Base-by-base conservation (phyloP, 2,888 invertebrate species). In the Drosophila mercatorum region DNA sequence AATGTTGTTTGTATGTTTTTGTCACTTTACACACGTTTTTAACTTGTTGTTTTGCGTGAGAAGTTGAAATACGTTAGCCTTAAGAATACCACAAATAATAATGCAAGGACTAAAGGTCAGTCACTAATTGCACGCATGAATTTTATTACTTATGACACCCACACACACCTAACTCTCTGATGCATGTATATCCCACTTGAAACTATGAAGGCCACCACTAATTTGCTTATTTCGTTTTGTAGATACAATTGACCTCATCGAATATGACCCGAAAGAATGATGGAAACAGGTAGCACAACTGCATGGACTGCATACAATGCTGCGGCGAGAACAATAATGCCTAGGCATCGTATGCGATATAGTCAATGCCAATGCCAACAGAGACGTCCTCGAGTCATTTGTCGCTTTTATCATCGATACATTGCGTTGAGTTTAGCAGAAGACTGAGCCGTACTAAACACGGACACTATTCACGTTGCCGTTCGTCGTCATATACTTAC, bases 291-390 rank as follows among this genome's bases (percentile, higher is more conserved):
- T 95, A 95, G 95, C 95, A 95, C 90, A 94, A 95, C 92, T 95
- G 95, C 92, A 95, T 95, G 92, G 95, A 95, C 92, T 95, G 95
- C 93, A 95, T 95, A 84, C 95, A 95, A 90, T 95, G 95, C 93
- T 95, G 95, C 91, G 94, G 94, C 88, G 94, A 94, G 80, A 94
- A 93, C 85, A 94, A 94, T 80, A 93, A 93, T 85, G 86, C 92
- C 81, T 93, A 91, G 84, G 73, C 38, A 59, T 47, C 8, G 78
- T 79, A 51, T 78, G 75, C 72, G 36, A 44, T 34, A 59, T 6
- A 78, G 71, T 78, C 79, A 60, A 62, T 58, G 38, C 43, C 43
- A 68, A 67, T 72, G 66, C 70, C 59, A 40, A 49, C 17, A 56
- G 31, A 56, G 61, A 71, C 75, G 79, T 78, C 70, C 72, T 64